These are phyloP conservation scores for Eupithecia inturbata DNA, from an alignment of 2,888 invertebrate species.

Conservation along the genomic window DNA sequence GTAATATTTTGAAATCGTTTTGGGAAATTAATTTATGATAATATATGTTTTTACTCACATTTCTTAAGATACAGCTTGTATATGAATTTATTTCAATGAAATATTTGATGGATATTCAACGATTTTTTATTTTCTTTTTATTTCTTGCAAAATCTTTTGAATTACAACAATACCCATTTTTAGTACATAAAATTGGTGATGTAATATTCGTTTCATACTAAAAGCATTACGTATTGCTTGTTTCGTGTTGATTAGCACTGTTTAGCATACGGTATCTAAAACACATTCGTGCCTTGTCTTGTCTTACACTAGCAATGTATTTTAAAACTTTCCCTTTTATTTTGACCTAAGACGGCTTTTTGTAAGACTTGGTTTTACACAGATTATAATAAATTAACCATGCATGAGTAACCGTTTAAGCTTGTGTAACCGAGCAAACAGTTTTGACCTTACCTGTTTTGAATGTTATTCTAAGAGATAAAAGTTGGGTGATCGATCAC, in stretches of 20 bases:
- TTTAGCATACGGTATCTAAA: constrained; percentile 72
- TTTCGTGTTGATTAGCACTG: constrained; percentile 64
- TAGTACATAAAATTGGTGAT: not conserved
- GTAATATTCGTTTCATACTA: constrained; percentile 53
- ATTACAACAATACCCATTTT: not conserved
- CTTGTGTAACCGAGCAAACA: constrained; percentile 64
- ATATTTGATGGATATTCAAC: not conserved
- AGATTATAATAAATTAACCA: constrained; percentile 13
- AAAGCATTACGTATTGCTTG: constrained; percentile 58
- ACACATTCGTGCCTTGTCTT: constrained; percentile 53
- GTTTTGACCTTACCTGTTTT: constrained; percentile 67
- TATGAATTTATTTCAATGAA: not conserved
- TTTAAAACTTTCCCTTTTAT: constrained; percentile 58
- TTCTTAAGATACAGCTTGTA: too few species aligned
- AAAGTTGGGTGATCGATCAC: constrained; percentile 72
- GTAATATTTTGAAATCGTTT: not conserved
- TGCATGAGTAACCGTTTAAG: constrained; percentile 34
- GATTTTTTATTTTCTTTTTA: not conserved
- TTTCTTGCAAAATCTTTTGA: not conserved
- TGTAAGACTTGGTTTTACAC: constrained; percentile 48
- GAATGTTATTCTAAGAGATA: constrained; percentile 66
- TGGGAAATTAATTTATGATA: not conserved
- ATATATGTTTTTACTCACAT: not conserved
- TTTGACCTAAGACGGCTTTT: constrained; percentile 49
- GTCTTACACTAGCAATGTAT: constrained; percentile 56